Evolutionary conservation across 2,888 invertebrate species (phyloP).

Genomic region (Ochlodes sylvanus): DNA sequence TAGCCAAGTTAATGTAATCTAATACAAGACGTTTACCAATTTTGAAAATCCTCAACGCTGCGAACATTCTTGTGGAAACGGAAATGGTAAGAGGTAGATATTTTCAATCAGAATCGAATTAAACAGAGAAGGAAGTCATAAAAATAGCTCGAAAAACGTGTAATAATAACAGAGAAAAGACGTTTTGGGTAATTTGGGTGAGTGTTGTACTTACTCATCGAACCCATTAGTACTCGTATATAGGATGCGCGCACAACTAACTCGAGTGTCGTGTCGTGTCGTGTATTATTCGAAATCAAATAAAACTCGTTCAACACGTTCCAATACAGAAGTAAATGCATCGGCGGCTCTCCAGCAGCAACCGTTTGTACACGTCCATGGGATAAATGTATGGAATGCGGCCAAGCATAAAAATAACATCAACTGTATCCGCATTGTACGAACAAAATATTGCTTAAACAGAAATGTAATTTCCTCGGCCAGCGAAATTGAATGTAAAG

Average conservation of each 20-base stretch:
- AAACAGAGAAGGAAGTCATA: no score
- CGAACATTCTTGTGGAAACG: no score
- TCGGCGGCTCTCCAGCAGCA: conserved; percentile 17
- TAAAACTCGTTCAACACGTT: background rate
- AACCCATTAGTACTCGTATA: no score
- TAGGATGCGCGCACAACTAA: background rate
- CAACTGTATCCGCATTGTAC: conserved; percentile 32
- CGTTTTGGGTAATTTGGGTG: no score
- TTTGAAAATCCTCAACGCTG: no score
- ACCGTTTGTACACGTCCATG: conserved; percentile 32
- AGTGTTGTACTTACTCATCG: no score
- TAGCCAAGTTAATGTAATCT: no score
- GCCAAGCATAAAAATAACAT: conserved; percentile 37
- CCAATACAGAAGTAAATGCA: conserved; percentile 19
- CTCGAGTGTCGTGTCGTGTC: background rate
- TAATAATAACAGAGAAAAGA: no score
- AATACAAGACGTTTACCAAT: no score
- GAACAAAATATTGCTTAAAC: conserved; percentile 35
- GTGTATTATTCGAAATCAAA: conserved; percentile 20
- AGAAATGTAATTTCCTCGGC: conserved; percentile 33
- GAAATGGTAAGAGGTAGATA: no score
- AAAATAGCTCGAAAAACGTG: no score
- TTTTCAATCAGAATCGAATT: no score
- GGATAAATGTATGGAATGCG: conserved; percentile 32
- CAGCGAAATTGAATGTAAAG: conserved; percentile 33